Conservation (phyloP, 2,888 invertebrate species). For the Agrochola lychnidis region DNA sequence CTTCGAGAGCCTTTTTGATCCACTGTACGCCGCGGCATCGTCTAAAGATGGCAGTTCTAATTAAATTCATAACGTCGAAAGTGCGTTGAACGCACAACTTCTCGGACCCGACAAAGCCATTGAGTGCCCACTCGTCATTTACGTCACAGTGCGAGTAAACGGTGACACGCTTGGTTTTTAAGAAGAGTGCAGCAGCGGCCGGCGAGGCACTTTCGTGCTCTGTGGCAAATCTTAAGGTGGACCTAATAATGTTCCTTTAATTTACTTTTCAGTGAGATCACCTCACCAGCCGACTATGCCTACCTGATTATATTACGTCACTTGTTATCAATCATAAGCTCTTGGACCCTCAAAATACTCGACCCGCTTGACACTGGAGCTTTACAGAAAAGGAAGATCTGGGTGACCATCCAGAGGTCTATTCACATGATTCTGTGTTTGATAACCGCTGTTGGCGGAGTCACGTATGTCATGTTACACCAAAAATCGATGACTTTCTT, state of each 20-base stretch:
- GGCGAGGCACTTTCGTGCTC: too few species aligned
- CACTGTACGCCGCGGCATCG: too few species aligned
- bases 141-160: too few species aligned
- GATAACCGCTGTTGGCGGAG: fast-evolving
- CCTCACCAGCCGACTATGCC: conserved; percentile 2
- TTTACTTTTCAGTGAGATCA: conserved; percentile 19
- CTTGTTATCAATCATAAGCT: conserved; percentile 20
- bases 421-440: conserved; percentile 6
- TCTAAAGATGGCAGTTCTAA: too few species aligned
- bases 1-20: too few species aligned
- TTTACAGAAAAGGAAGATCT: conserved; percentile 10
- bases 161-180: too few species aligned
- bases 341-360: conserved; percentile 21
- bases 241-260: background rate
- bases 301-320: conserved; percentile 32
- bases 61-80: too few species aligned
- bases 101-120: too few species aligned
- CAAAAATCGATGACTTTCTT: conserved; percentile 27
- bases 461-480: background rate
- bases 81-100: too few species aligned
- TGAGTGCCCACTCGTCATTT: too few species aligned
- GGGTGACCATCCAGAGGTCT: conserved; percentile 17
- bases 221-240: too few species aligned
- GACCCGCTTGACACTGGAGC: conserved; percentile 6
- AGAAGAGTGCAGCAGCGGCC: too few species aligned